Evolutionary conservation across 1,140 invertebrate species (phyloP).

Genomic region (Drosophila cardini): DNA sequence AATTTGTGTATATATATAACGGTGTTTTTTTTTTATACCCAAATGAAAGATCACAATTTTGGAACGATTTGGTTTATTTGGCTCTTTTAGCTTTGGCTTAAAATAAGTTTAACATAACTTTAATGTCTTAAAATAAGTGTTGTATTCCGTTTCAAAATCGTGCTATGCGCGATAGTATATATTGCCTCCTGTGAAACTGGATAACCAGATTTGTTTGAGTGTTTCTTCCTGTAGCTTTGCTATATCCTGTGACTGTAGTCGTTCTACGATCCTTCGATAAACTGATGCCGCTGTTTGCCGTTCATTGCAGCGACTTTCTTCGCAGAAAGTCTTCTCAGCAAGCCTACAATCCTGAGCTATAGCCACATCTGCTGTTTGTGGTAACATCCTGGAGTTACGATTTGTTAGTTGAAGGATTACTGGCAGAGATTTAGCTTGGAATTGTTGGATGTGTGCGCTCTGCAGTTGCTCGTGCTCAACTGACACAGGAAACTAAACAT

Average conservation of each 20-base stretch:
- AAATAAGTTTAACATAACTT: background rate
- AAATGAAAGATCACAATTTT: background rate
- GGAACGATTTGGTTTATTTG: background rate
- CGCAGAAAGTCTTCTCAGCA: slow-evolving; percentile 15
- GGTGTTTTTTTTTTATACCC: background rate
- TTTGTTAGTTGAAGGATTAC: no score
- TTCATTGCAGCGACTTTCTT: slow-evolving; percentile 55
- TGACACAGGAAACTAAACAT: slow-evolving; percentile 60
- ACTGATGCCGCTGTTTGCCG: slow-evolving; percentile 51
- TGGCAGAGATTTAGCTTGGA: slow-evolving; percentile 53
- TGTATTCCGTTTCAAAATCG: slow-evolving; percentile 3
- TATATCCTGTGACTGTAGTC: slow-evolving; percentile 5
- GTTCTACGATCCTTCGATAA: slow-evolving; percentile 53
- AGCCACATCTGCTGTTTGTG: slow-evolving; percentile 38
- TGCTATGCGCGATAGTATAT: slow-evolving; percentile 54
- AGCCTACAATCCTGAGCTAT: background rate
- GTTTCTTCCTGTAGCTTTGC: slow-evolving; percentile 7
- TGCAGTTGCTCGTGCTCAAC: slow-evolving; percentile 51
- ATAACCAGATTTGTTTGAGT: slow-evolving; percentile 63
- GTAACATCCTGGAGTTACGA: slow-evolving; percentile 52
- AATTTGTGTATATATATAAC: background rate
- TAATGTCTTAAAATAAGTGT: background rate
- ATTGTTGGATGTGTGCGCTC: slow-evolving; percentile 67
- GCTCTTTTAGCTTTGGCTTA: background rate
- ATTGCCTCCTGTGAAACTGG: slow-evolving; percentile 58